phyloP scores from a whole-genome alignment of 2,113 vertebrate species.

The Otolemur garnettii region DNA sequence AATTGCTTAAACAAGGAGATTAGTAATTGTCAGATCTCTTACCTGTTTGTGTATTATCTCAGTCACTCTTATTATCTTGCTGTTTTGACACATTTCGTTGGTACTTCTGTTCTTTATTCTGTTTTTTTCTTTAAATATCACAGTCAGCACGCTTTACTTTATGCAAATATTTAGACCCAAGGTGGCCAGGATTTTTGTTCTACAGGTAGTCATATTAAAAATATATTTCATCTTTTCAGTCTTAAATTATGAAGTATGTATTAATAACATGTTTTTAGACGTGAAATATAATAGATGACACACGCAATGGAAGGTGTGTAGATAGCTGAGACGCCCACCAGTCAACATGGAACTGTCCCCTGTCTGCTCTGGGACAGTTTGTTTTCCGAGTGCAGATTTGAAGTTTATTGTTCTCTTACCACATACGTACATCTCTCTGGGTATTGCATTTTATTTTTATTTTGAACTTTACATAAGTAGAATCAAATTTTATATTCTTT shows the following conservation, averaged over 20 bases:
- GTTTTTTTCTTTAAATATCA: neutral
- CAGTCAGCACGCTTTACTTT: neutral
- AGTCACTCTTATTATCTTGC: neutral
- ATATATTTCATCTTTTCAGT: neutral
- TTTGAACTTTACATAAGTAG: neutral
- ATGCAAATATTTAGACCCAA: neutral
- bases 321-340: neutral
- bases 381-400: neutral
- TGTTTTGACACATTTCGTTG: neutral
- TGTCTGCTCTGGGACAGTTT: neutral
- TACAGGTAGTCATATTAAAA: neutral
- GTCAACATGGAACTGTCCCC: neutral
- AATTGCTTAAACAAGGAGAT: neutral
- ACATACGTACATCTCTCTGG: neutral
- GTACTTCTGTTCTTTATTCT: neutral
- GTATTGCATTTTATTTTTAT: neutral
- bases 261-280: neutral
- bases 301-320: neutral
- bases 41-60: neutral
- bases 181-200: neutral
- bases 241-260: conserved; percentile 5
- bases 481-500: neutral
- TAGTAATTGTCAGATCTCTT: neutral
- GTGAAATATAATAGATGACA: neutral
- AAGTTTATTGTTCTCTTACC: neutral